A percentile compares a stretch with the other conserved stretches of the same genome.
phyloP scores from a whole-genome alignment of 2,113 vertebrate species.

The Dasypus novemcinctus region DNA sequence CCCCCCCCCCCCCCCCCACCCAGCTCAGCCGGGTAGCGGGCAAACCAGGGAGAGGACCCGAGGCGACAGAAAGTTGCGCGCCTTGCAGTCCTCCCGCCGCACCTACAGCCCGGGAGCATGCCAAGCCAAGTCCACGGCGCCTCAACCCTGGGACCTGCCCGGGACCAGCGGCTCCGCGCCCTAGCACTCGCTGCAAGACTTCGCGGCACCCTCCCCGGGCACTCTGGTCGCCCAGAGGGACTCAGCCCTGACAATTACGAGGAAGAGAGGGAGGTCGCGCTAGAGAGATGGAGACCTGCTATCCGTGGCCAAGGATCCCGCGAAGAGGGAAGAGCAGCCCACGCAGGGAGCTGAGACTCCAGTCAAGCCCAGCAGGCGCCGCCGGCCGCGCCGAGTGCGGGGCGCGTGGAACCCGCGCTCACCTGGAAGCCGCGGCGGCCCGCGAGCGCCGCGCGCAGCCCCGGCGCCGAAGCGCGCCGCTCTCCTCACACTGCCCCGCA shows the following conservation, averaged over 20 bases:
- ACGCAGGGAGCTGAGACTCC: not conserved
- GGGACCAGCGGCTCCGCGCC: not conserved
- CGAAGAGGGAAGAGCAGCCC: slow-evolving; percentile 45
- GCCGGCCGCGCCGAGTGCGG: not conserved
- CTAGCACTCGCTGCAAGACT: slow-evolving; percentile 44
- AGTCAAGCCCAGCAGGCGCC: not conserved
- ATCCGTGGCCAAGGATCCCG: slow-evolving; percentile 36
- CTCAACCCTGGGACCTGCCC: not conserved
- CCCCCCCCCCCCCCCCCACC: too few species aligned
- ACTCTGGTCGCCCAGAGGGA: not conserved
- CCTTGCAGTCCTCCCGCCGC: not conserved
- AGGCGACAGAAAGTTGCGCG: slow-evolving; percentile 64
- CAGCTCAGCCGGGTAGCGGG: not conserved
- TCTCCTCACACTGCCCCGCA: slow-evolving; percentile 50
- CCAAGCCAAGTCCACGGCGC: not conserved
- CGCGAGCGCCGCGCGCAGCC: not conserved
- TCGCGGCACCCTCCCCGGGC: not conserved
- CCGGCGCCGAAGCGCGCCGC: slow-evolving; percentile 17
- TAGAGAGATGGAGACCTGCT: slow-evolving; percentile 60
- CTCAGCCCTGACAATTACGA: not conserved
- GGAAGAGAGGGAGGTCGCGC: not conserved
- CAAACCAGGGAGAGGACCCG: not conserved
- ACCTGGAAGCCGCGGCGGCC: slow-evolving; percentile 31
- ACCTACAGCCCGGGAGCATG: slow-evolving; percentile 26
- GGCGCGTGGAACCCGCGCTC: not conserved